Percentiles rank a stretch among this genome's conserved stretches.
phyloP scores from a whole-genome alignment of 2,888 invertebrate species.

The Branchipolynoe longqiensis region DNA sequence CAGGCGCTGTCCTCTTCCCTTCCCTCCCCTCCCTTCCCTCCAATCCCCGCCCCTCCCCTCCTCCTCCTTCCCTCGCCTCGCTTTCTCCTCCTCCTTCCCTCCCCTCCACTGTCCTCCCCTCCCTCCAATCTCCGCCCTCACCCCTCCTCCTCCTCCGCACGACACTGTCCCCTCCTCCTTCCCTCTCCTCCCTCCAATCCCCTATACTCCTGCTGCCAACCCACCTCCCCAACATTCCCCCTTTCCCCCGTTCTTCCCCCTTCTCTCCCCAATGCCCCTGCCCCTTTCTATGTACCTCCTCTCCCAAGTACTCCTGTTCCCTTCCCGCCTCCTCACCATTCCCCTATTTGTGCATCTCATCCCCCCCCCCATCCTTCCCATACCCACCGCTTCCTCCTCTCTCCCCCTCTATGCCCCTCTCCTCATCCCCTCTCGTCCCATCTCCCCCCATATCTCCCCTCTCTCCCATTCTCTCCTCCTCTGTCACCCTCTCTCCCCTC shows the following conservation, averaged over 20 bases:
- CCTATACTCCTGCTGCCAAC: neutral
- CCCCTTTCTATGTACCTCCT: neutral
- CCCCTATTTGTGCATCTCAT: too few species aligned
- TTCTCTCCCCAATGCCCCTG: neutral
- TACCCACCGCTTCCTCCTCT: too few species aligned
- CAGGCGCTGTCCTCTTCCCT: neutral
- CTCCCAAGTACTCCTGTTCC: too few species aligned
- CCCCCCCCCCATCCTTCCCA: too few species aligned
- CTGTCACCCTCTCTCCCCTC: neutral
- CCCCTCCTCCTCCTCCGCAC: too few species aligned
- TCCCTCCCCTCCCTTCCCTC: neutral
- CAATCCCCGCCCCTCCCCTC: neutral
- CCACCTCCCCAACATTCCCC: neutral
- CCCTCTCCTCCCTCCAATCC: too few species aligned
- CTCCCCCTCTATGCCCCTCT: too few species aligned
- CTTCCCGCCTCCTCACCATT: too few species aligned
- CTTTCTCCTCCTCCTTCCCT: neutral
- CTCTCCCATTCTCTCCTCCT: neutral
- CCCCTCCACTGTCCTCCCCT: too few species aligned
- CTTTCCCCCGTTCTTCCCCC: neutral
- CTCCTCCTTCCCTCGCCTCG: neutral
- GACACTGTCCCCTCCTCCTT: too few species aligned
- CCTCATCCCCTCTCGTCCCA: neutral
- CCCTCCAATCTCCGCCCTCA: too few species aligned
- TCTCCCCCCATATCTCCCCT: neutral